phyloP scores from a whole-genome alignment of 2,797 vertebrate species.

The Artibeus jamaicensis region DNA sequence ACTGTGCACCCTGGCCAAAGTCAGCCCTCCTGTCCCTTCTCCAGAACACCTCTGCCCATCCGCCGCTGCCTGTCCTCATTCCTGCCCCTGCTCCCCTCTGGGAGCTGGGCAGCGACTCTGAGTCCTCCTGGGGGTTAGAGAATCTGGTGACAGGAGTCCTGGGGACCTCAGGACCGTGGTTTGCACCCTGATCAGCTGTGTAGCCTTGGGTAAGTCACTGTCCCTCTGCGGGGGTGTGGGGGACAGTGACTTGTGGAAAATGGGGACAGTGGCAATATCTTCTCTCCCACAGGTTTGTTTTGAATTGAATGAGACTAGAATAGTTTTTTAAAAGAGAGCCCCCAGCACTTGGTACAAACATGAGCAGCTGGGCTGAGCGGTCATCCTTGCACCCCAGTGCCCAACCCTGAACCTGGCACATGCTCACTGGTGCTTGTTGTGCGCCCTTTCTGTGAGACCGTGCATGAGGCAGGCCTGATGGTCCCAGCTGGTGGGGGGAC shows the following conservation, averaged over 20 bases:
- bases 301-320: not conserved
- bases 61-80: not conserved
- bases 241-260: not conserved
- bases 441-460: not conserved
- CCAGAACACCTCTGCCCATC: not conserved
- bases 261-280: not conserved
- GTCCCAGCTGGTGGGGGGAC: not conserved
- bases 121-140: not conserved
- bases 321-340: too few relatives aligned
- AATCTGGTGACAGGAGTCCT: not conserved
- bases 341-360: not conserved
- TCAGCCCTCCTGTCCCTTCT: not conserved
- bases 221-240: not conserved
- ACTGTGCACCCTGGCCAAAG: not conserved
- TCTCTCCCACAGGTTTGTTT: not conserved
- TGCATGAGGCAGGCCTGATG: not conserved
- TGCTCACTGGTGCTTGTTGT: accelerated
- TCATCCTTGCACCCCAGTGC: not conserved
- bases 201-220: not conserved
- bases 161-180: not conserved
- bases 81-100: not conserved
- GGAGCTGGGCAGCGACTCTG: not conserved
- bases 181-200: not conserved
- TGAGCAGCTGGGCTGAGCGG: not conserved
- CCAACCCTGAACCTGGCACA: not conserved